Base-by-base conservation (phyloP, 2,113 vertebrate genomes). In the Phyllostomus discolor region DNA sequence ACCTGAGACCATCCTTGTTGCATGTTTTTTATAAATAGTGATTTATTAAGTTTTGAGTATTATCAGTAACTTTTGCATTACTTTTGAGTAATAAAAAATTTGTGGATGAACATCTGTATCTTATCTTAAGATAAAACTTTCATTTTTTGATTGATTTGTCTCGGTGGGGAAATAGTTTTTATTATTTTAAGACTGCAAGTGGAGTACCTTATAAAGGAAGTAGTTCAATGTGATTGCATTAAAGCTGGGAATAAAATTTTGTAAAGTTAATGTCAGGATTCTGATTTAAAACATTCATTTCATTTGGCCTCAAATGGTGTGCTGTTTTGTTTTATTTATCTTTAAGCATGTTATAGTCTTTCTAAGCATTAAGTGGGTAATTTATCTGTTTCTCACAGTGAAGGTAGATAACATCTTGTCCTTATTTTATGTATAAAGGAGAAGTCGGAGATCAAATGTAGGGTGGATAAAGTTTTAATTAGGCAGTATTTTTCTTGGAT, bases 31-130 rank as follows among this genome's bases (percentile, higher is more conserved):
- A 87, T 48, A 86, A 94, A 57, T 2, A 59, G 26, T n/a, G 10
- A 64, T 67, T 67, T 88, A 72, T 73, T 81, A 62, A 81, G 20
- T 62, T 95, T 86, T 85, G 31, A 90, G 81, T 78, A 85, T 88
- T 72, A 57, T 41, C 67, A 59, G 50, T 88, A 83, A 22, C 52
- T 67, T 84, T 83, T 64, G 35, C 75, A 66, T 90, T 70, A 66
- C 17, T 48, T 91, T 88, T 90, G 41, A 33, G 38, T 85, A 70
- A 72, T 92, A 54, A 94, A 82, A 95, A 91, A 54, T 91, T 48
- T 50, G 1, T 78, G 59, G 70, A 1, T 38, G 50, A 50, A 64
- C 26, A 92, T 79, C 24, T 83, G 3, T 83, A 19, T 78, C 88
- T 81, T 83, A 69, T 54, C 67, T 72, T 64, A 28, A 91, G 75